Conservation (phyloP, 2,888 invertebrate genomes). For the Erebia palarica region DNA sequence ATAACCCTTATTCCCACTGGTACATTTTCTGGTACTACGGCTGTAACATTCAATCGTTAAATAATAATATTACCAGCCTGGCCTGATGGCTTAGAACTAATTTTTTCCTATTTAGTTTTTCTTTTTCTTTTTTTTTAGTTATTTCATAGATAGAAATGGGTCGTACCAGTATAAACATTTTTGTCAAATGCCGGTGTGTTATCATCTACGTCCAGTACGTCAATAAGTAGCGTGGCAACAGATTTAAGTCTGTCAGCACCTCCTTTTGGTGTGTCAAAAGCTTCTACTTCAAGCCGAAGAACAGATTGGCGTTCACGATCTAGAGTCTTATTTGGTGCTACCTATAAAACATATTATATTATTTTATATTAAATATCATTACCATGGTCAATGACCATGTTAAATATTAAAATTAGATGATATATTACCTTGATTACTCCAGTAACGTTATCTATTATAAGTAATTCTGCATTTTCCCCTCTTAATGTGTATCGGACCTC, state of each 20-base stretch:
- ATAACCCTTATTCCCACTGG: conserved; percentile 85
- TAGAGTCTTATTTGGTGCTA: conserved; percentile 85
- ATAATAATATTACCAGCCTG: too few relatives aligned
- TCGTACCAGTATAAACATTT: conserved; percentile 80
- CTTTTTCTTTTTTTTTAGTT: neutral
- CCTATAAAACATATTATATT: conserved; percentile 48
- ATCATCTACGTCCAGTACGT: conserved; percentile 90
- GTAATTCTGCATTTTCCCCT: conserved; percentile 88
- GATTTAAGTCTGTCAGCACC: conserved; percentile 86
- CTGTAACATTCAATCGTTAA: conserved; percentile 52
- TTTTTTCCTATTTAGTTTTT: too few relatives aligned
- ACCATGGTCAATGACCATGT: neutral
- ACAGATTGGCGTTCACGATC: conserved; percentile 88
- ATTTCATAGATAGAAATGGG: neutral
- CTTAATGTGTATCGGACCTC: conserved; percentile 87
- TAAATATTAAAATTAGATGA: neutral
- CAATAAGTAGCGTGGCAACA: conserved; percentile 84
- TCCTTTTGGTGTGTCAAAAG: conserved; percentile 88
- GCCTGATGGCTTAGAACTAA: too few relatives aligned
- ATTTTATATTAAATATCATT: neutral
- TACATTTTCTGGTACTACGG: conserved; percentile 90
- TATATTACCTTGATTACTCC: conserved; percentile 84
- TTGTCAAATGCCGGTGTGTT: conserved; percentile 87
- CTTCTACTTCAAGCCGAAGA: conserved; percentile 87
- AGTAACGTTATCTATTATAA: conserved; percentile 86